These are phyloP conservation scores for Marasmarcha lunaedactyla DNA, from an alignment of 2,888 invertebrate species.

Conservation along the genomic window DNA sequence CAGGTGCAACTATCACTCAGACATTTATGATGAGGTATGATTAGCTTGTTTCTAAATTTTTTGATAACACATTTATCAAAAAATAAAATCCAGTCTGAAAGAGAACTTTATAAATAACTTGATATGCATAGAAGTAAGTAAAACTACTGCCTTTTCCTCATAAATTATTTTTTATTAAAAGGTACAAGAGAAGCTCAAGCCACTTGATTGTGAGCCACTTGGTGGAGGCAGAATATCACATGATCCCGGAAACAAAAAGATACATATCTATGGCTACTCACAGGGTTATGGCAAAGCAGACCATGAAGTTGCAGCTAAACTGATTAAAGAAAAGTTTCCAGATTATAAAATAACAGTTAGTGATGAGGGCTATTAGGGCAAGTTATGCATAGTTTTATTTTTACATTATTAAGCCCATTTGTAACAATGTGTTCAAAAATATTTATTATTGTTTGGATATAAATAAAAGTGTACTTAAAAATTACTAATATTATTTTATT, in stretches of 20 bases:
- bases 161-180: no score
- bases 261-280: slow-evolving; percentile 94
- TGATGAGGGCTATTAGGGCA: slow-evolving; percentile 91
- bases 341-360: slow-evolving; percentile 84
- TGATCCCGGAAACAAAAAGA: slow-evolving; percentile 78
- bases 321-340: slow-evolving; percentile 80
- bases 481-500: no score
- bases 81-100: no score
- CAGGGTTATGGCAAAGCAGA: slow-evolving; percentile 93
- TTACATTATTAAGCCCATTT: no score
- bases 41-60: no score
- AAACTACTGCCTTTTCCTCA: no score
- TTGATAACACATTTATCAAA: no score
- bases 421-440: no score
- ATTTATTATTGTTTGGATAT: no score
- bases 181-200: slow-evolving; percentile 50
- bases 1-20: slow-evolving; percentile 84
- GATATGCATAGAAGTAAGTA: no score
- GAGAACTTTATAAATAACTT: no score
- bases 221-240: slow-evolving; percentile 95
- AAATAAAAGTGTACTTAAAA: no score
- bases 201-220: slow-evolving; percentile 82
- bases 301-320: slow-evolving; percentile 79
- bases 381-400: slow-evolving; percentile 13
- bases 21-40: slow-evolving; percentile 70